These are phyloP conservation scores for Chionis minor DNA, from an alignment of 2,113 vertebrate species.

Conservation along the genomic window DNA sequence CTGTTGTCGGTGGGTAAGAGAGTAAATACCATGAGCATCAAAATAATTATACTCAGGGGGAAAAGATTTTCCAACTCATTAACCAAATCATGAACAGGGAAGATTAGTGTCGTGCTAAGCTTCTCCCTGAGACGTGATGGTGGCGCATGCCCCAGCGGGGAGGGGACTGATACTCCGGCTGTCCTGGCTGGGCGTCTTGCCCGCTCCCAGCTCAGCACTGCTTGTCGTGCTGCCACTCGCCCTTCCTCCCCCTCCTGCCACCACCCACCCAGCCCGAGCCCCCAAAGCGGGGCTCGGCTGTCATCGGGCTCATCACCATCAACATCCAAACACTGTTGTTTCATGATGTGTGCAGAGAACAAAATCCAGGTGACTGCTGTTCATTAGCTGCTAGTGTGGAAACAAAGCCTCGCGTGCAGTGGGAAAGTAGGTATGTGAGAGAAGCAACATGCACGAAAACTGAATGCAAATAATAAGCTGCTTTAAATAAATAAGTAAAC, in stretches of 20 bases:
- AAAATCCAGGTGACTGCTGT: background rate
- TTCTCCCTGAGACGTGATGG: rapidly evolving
- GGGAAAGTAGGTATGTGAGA: background rate
- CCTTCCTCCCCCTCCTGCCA: background rate
- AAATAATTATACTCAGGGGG: background rate
- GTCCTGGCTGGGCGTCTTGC: rapidly evolving
- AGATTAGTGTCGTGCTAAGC: rapidly evolving
- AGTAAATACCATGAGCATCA: background rate
- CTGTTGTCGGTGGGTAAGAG: background rate
- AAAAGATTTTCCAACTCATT: background rate
- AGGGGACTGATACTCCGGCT: background rate
- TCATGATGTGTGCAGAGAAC: rapidly evolving
- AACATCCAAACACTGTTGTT: rapidly evolving
- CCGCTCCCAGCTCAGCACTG: background rate
- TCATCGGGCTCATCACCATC: rapidly evolving
- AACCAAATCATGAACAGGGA: rapidly evolving
- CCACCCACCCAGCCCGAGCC: background rate
- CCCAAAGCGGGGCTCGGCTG: rapidly evolving
- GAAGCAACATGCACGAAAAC: background rate
- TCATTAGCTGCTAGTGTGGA: background rate
- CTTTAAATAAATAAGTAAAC: background rate
- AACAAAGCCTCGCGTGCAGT: rapidly evolving
- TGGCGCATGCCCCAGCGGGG: rapidly evolving
- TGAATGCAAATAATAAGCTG: background rate
- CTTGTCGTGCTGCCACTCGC: rapidly evolving